phyloP scores from a whole-genome alignment of 2,797 vertebrate genomes.

The Phrynocephalus forsythii region DNA sequence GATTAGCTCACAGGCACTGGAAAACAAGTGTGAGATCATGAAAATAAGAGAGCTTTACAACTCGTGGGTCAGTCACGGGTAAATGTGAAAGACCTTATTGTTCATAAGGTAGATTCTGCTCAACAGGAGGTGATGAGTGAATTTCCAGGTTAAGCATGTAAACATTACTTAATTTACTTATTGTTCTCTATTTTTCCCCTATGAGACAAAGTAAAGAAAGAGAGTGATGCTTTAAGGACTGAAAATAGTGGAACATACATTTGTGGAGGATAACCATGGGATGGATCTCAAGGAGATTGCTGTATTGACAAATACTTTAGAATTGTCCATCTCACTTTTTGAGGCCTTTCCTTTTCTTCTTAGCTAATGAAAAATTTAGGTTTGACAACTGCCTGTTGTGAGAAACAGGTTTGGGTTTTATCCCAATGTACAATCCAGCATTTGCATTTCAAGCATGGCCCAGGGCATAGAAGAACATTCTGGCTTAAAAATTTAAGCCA shows the following conservation, averaged over 20 bases:
- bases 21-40: not conserved
- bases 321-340: not conserved
- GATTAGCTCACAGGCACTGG: not conserved
- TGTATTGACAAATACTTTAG: not conserved
- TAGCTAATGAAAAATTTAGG: not conserved
- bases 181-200: not conserved
- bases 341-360: not conserved
- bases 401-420: conserved; percentile 13
- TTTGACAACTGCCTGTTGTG: not conserved
- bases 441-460: not conserved
- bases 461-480: no score
- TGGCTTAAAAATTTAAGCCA: no score
- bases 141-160: conserved; percentile 9
- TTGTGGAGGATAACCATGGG: conserved; percentile 44
- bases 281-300: conserved; percentile 40
- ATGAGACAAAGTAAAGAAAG: not conserved
- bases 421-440: not conserved
- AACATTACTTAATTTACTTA: conserved; percentile 5
- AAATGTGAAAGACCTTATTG: conserved; percentile 7
- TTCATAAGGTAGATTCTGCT: conserved; percentile 1
- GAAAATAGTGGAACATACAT: conserved; percentile 41
- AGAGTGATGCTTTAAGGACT: conserved; percentile 34
- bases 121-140: not conserved
- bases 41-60: conserved; percentile 14
- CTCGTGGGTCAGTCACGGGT: not conserved